Evolutionary conservation across 2,888 invertebrate species (phyloP).

Genomic region (Lamellibrachia satsuma): DNA sequence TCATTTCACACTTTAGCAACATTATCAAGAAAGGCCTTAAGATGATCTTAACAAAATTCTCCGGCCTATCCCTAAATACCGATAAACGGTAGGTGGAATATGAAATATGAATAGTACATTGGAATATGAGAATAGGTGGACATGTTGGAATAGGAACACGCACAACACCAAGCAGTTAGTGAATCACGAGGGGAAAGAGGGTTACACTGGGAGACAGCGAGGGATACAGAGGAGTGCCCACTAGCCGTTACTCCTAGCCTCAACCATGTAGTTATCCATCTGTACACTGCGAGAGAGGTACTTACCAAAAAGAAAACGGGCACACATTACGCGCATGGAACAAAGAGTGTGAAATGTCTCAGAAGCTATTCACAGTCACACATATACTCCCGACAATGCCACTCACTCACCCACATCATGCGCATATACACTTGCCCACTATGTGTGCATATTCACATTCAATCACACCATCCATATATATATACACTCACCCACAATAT

Average conservation of each 20-base stretch:
- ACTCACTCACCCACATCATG: no score
- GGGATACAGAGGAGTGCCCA: background rate
- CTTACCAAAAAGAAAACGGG: slow-evolving; percentile 9
- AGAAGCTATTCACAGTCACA: background rate
- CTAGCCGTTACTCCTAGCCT: slow-evolving; percentile 2
- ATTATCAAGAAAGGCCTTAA: background rate
- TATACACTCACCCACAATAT: background rate
- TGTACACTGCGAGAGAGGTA: background rate
- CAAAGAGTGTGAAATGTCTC: slow-evolving; percentile 6
- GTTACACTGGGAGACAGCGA: background rate
- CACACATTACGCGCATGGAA: slow-evolving; percentile 5
- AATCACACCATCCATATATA: no score
- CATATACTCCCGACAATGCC: background rate
- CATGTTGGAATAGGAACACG: background rate
- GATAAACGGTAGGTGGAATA: no score
- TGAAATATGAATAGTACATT: background rate
- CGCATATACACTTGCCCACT: no score
- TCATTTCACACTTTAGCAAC: background rate
- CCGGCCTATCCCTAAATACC: no score
- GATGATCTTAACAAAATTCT: no score
- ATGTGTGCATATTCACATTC: no score
- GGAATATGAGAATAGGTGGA: background rate
- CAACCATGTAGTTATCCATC: background rate
- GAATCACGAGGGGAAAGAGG: background rate
- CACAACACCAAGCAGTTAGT: slow-evolving; percentile 12